Evolutionary conservation across 2,797 vertebrate genomes (phyloP), one percentile per base, ranked within the genome.

Genomic region (Lagocephalus sceleratus): DNA sequence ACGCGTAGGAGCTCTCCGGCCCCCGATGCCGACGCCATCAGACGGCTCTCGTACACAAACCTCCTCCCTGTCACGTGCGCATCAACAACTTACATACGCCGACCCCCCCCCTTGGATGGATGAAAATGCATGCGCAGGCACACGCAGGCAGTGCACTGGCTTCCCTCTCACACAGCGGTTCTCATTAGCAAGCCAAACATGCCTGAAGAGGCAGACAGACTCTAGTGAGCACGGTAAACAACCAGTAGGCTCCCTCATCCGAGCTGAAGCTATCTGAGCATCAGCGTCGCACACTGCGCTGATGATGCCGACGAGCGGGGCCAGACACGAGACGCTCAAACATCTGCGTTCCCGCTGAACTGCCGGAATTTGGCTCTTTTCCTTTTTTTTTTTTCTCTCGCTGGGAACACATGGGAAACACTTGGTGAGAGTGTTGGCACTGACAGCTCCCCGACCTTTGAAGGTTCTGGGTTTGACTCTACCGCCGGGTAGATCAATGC

Each of bases 151-250:
- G 71, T 62, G 64, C 22, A 14, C 68, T 22, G 68, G 63, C 70
- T 81, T 73, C 77, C 75, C 79, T 74, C 77, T 75, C 78, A 66
- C 82, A 71, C 77, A 75, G 82, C 69, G 70, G 63, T 78, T 85
- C 83, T 88, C 85, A 89, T 89, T 88, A 88, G 85, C 82, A 84
- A 87, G 75, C 84, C 86, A 84, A 87, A 88, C 85, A 84, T 82
- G 89, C 88, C 88, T 78, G 75, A 85, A 89, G 84, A 84, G 71
- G 76, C 79, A 83, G 87, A 88, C 77, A 83, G 83, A 85, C 86
- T 86, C 83, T 71, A 69, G 79, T 81, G 84, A 85, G 80, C 82
- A 82, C 57, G 47, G 78, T 80, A 85, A 88, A 88, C 81, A 88
- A 88, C 84, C 81, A 83, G 70, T 79, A 79, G 82, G 79, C 84